phyloP scores from a whole-genome alignment of 2,888 invertebrate genomes.

The Cheilosia vulpina region DNA sequence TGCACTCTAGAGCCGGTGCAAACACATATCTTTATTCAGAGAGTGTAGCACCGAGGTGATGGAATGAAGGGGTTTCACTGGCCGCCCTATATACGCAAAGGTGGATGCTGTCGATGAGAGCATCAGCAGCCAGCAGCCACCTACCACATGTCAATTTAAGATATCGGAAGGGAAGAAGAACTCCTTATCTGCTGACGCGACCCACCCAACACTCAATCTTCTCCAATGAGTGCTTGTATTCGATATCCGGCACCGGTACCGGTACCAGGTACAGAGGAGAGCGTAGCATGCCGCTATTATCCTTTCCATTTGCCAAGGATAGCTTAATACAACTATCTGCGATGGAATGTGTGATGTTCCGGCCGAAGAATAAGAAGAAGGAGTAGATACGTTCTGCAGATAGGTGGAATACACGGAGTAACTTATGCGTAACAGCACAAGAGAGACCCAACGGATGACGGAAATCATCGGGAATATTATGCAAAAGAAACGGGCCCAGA shows the following conservation, averaged over 20 bases:
- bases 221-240: constrained; percentile 45
- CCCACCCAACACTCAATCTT: constrained; percentile 39
- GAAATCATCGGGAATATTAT: constrained; percentile 58
- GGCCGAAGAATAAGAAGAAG: constrained; percentile 30
- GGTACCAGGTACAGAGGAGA: constrained; percentile 2
- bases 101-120: constrained; percentile 4
- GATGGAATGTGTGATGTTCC: constrained; percentile 45
- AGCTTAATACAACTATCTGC: constrained; percentile 48
- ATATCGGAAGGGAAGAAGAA: constrained; percentile 53
- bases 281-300: constrained; percentile 14
- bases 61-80: neutral
- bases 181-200: constrained; percentile 54
- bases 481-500: constrained; percentile 36
- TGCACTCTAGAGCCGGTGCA: neutral
- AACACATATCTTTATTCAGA: constrained; percentile 12
- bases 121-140: constrained; percentile 15
- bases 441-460: constrained; percentile 31
- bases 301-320: constrained; percentile 32
- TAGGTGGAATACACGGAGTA: neutral
- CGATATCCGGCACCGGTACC: constrained; percentile 54
- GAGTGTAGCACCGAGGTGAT: neutral
- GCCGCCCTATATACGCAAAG: constrained; percentile 18
- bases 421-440: constrained; percentile 9
- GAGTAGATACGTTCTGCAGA: neutral
- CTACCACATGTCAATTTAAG: constrained; percentile 64